These are phyloP conservation scores for Pegea sp. DNA, from an alignment of 23 tunicate genomes.

Conservation along the genomic window DNA sequence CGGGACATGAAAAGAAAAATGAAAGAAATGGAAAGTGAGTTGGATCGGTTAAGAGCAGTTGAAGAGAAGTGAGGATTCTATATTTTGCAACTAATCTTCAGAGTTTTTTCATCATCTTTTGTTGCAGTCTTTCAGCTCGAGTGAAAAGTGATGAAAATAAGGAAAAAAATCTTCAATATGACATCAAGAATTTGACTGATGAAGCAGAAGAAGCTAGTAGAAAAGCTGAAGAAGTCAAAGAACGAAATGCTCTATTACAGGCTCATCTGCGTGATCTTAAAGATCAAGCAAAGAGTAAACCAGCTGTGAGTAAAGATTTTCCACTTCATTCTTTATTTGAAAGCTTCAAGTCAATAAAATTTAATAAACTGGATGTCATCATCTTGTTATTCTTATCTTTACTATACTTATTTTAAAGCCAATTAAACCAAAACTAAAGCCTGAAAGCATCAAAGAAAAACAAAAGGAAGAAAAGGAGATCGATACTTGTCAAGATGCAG, in stretches of 20 bases:
- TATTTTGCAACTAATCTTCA: neutral
- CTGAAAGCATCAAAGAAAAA: neutral
- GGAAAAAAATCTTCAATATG: constrained; percentile 8
- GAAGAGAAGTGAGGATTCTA: constrained; percentile 45
- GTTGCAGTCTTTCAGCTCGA: constrained; percentile 1
- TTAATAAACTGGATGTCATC: too few species aligned
- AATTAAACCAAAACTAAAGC: neutral
- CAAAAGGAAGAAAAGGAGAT: too few species aligned
- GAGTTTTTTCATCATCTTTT: neutral
- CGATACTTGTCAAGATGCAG: too few species aligned
- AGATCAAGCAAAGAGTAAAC: neutral
- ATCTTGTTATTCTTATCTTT: neutral
- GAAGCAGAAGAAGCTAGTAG: constrained; percentile 28
- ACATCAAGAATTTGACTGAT: constrained; percentile 17
- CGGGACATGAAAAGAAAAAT: constrained; percentile 16
- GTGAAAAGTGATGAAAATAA: constrained; percentile 12
- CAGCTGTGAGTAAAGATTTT: too few species aligned
- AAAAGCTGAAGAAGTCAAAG: constrained; percentile 49
- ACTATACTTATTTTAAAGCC: neutral
- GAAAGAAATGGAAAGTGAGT: constrained; percentile 29
- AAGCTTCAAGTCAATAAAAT: too few species aligned
- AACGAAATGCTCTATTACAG: constrained; percentile 23
- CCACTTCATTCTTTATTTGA: too few species aligned
- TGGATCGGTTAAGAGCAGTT: constrained; percentile 9
- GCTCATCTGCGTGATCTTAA: constrained; percentile 37